Conservation (phyloP, 53 echinoderm and acorn worm genomes). For the Echinarachnius parma region DNA sequence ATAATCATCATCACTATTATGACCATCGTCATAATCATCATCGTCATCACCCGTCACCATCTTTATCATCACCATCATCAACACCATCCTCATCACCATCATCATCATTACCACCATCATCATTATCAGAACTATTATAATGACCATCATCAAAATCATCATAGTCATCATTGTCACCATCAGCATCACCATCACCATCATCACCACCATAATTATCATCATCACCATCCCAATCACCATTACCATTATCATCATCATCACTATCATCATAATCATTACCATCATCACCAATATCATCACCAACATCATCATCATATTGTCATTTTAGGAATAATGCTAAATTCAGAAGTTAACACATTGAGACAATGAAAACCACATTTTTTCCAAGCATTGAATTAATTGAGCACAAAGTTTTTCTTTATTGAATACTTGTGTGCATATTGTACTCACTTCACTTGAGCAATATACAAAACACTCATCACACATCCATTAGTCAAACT, state of each 20-base stretch:
- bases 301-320: too few relatives aligned
- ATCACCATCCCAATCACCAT: too few relatives aligned
- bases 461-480: conserved; percentile 39
- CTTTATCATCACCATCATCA: neutral
- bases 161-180: neutral
- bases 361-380: too few relatives aligned
- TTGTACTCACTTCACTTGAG: conserved; percentile 27
- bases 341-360: too few relatives aligned
- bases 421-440: conserved; percentile 50
- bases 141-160: neutral
- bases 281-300: too few relatives aligned
- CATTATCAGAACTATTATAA: neutral
- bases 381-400: conserved; percentile 2
- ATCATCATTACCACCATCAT: neutral
- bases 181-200: conserved; percentile 4
- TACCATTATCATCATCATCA: too few relatives aligned
- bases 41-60: too few relatives aligned
- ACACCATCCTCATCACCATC: neutral
- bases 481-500: conserved; percentile 4
- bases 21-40: too few relatives aligned
- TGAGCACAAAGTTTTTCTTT: conserved; percentile 45
- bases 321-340: too few relatives aligned
- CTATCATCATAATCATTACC: too few relatives aligned
- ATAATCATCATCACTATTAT: neutral
- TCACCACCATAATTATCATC: neutral